These are phyloP conservation scores for Corythornis madagascariensis DNA, from an alignment of 2,113 vertebrate genomes.

Conservation along the genomic window DNA sequence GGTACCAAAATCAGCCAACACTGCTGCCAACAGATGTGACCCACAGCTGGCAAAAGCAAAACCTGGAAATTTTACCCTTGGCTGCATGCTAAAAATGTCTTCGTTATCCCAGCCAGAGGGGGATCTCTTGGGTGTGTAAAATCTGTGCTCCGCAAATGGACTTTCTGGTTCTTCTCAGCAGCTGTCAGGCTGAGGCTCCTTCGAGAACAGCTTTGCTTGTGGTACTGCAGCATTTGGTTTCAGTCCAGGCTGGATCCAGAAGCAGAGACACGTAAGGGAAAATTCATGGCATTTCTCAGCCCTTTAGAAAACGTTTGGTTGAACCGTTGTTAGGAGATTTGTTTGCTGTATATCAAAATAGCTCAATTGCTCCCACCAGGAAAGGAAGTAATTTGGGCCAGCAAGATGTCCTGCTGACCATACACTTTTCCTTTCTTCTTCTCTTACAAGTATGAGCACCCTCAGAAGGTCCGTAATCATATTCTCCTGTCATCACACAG, in stretches of 20 bases:
- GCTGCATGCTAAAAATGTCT: not conserved
- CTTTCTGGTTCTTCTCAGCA: slow-evolving; percentile 2
- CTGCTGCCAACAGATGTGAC: not conserved
- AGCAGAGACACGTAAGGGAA: not conserved
- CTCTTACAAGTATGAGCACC: not conserved
- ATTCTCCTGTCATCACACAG: not conserved
- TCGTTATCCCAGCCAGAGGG: not conserved
- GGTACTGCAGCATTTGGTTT: not conserved
- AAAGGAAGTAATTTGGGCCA: not conserved
- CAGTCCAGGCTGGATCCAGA: not conserved
- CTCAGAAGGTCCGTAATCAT: not conserved
- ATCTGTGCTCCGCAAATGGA: not conserved
- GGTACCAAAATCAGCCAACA: not conserved
- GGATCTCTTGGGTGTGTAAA: not conserved
- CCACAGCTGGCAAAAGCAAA: not conserved
- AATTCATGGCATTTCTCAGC: not conserved
- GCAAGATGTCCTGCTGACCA: not conserved
- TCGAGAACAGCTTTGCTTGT: not conserved
- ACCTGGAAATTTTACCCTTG: not conserved
- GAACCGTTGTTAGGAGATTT: not conserved
- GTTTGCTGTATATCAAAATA: not conserved
- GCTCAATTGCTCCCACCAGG: fast-evolving
- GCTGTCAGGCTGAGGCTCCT: not conserved
- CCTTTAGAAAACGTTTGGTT: not conserved
- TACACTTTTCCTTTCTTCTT: not conserved